Evolutionary conservation across 2,113 vertebrate genomes (phyloP).

Genomic region (Python bivittatus): DNA sequence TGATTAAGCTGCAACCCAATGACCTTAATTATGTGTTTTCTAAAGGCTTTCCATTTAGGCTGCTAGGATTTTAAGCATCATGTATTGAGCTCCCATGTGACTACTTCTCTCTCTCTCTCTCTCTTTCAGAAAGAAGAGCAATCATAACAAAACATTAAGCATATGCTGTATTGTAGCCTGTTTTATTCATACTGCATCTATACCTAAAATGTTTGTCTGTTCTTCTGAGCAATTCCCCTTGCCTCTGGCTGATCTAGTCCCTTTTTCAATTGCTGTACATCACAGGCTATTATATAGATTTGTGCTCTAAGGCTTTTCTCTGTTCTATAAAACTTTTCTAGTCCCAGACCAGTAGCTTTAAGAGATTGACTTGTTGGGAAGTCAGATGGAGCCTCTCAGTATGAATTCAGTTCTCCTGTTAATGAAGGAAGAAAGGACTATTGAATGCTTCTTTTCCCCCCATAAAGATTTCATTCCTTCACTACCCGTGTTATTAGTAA

Average conservation of each 20-base stretch:
- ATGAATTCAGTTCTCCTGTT: slow-evolving; percentile 29
- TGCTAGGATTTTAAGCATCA: slow-evolving; percentile 27
- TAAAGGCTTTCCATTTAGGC: slow-evolving; percentile 13
- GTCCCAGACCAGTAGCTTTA: neutral
- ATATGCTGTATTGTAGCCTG: slow-evolving; percentile 32
- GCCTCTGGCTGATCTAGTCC: slow-evolving; percentile 50
- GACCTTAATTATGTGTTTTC: slow-evolving; percentile 29
- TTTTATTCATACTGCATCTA: slow-evolving; percentile 21
- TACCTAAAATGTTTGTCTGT: slow-evolving; percentile 33
- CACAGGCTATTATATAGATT: slow-evolving; percentile 27
- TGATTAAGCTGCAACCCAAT: neutral
- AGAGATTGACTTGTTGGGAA: slow-evolving; percentile 37
- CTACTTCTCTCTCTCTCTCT: slow-evolving; percentile 20
- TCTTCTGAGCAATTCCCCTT: slow-evolving; percentile 43
- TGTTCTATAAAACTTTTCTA: slow-evolving; percentile 33
- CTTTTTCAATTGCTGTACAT: slow-evolving; percentile 39
- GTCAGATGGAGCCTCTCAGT: slow-evolving; percentile 11
- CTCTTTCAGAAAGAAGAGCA: slow-evolving; percentile 6
- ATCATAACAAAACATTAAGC: slow-evolving; percentile 44
- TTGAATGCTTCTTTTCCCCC: neutral
- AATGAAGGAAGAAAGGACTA: slow-evolving; percentile 28
- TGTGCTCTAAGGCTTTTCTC: slow-evolving; percentile 33
- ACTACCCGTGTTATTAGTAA: slow-evolving; percentile 27
- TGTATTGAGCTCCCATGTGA: slow-evolving; percentile 35
- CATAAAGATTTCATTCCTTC: slow-evolving; percentile 19